Evolutionary conservation across 2,888 invertebrate genomes (phyloP).

Genomic region (Strigamia maritima): DNA sequence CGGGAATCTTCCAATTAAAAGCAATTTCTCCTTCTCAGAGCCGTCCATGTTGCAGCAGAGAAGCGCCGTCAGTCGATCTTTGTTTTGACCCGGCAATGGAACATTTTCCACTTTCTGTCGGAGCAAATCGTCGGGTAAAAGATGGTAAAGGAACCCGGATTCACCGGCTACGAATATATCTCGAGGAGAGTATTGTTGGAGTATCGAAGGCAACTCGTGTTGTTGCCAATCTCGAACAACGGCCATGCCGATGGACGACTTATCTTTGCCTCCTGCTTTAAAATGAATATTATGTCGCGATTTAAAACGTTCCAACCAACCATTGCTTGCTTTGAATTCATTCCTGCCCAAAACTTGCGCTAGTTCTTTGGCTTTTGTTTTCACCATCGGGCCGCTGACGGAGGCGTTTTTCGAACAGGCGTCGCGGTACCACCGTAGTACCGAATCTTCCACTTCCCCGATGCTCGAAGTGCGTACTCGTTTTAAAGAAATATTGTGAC

Average conservation of each 20-base stretch:
- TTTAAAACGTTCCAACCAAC: conserved; percentile 36
- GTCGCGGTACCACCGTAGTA: conserved; percentile 35
- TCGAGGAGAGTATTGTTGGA: conserved; percentile 35
- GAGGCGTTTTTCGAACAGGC: conserved; percentile 35
- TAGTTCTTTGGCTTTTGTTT: conserved; percentile 31
- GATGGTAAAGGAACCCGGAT: conserved; percentile 35
- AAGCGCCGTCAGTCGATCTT: conserved; percentile 19
- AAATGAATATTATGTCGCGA: conserved; percentile 20
- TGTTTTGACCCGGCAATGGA: conserved; percentile 2
- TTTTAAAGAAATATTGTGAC: conserved; percentile 26
- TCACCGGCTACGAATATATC: conserved; percentile 37
- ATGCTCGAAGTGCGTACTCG: conserved; percentile 22
- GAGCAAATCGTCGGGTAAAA: not conserved
- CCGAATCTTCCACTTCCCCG: conserved; percentile 31
- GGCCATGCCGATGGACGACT: conserved; percentile 33
- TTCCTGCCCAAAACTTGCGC: conserved; percentile 27
- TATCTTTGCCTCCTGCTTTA: conserved; percentile 36
- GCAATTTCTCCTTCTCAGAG: conserved; percentile 35
- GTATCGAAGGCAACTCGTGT: conserved; percentile 34
- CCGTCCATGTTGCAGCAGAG: conserved; percentile 39
- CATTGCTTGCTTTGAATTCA: conserved; percentile 36
- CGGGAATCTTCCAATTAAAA: conserved; percentile 34
- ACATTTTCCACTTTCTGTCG: not conserved
- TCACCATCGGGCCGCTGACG: conserved; percentile 37
- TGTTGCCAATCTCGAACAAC: conserved; percentile 38